Conservation (phyloP, 2,888 invertebrate species). For the Pandemis heparana region DNA sequence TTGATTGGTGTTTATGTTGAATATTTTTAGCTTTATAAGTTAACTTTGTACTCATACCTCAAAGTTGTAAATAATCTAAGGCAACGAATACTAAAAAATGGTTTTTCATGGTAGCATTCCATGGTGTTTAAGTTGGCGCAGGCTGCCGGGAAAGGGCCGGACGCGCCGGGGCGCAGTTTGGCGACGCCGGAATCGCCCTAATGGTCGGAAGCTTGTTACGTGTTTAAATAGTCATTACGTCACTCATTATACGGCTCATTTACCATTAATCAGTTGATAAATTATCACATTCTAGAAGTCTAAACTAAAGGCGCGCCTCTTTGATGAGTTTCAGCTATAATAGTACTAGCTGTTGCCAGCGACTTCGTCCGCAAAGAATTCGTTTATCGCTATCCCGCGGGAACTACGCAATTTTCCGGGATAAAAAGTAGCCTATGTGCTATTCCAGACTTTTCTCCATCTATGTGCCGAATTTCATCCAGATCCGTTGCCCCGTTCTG, state of each 20-base stretch:
- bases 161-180: conserved; percentile 44
- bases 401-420: too few species aligned
- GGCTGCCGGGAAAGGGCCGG: conserved; percentile 46
- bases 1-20: not conserved
- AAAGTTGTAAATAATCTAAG: too few species aligned
- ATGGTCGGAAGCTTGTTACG: conserved; percentile 54
- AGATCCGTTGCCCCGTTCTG: too few species aligned
- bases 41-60: not conserved
- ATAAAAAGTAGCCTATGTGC: too few species aligned
- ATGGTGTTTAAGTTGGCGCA: conserved; percentile 14
- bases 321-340: too few species aligned
- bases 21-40: not conserved
- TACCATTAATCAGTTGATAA: conserved; percentile 37
- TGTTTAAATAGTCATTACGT: conserved; percentile 54
- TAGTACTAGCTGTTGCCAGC: too few species aligned
- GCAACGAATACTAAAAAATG: not conserved
- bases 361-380: too few species aligned
- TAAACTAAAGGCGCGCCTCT: not conserved
- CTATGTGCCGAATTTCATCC: too few species aligned
- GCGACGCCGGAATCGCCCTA: conserved; percentile 38
- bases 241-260: conserved; percentile 50
- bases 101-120: not conserved
- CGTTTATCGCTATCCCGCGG: too few species aligned
- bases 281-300: not conserved
- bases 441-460: too few species aligned